Conservation (phyloP, 2,797 vertebrate species). For the Balearica regulorum region DNA sequence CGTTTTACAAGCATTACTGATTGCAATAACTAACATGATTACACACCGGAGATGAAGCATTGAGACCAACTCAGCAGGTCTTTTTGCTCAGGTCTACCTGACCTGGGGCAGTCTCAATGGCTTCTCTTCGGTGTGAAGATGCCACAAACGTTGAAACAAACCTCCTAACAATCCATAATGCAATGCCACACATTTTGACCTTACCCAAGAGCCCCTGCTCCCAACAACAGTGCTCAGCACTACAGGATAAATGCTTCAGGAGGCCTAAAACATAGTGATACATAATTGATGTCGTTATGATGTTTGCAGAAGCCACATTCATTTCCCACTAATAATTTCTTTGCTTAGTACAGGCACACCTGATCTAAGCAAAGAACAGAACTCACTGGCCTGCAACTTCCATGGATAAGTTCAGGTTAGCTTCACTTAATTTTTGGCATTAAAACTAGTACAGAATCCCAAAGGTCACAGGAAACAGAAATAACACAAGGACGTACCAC, state of each 20-base stretch:
- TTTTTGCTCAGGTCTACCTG: neutral
- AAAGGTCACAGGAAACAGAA: neutral
- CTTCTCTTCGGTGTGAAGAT: neutral
- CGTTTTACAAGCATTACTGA: neutral
- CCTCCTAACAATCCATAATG: neutral
- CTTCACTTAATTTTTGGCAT: neutral
- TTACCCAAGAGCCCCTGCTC: neutral
- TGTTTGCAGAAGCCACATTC: neutral
- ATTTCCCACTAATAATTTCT: neutral
- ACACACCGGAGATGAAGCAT: neutral
- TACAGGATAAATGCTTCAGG: slow-evolving; percentile 27
- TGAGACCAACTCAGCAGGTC: neutral
- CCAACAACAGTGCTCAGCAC: slow-evolving; percentile 23
- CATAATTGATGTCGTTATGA: neutral
- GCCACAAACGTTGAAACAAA: neutral
- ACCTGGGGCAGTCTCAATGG: neutral
- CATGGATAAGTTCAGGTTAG: neutral
- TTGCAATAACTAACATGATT: neutral
- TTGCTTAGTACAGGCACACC: neutral
- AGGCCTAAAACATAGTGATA: slow-evolving; percentile 5
- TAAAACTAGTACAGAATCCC: slow-evolving; percentile 1
- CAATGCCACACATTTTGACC: neutral
- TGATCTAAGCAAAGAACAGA: neutral
- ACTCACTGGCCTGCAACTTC: neutral
- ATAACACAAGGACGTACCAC: neutral